Evolutionary conservation across 2,797 vertebrate species (phyloP).

Genomic region (Rousettus madagascariensis): DNA sequence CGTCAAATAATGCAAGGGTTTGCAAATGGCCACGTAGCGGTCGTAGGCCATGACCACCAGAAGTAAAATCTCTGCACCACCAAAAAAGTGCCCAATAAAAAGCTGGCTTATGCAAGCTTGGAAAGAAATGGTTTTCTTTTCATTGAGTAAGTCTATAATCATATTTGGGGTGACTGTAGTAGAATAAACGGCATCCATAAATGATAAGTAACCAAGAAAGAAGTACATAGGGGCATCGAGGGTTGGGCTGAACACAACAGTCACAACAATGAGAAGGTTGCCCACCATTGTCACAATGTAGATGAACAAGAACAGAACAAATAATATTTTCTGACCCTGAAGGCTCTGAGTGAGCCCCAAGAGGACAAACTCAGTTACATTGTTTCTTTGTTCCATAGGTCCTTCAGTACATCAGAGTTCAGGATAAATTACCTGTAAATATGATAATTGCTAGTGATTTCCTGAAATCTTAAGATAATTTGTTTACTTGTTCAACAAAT

Average conservation of each 20-base stretch:
- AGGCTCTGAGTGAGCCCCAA: conserved; percentile 59
- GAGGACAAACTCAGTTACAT: conserved; percentile 70
- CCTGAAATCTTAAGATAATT: neutral
- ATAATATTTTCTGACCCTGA: conserved; percentile 54
- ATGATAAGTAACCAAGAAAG: conserved; percentile 72
- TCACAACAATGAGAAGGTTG: conserved; percentile 62
- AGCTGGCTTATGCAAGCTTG: conserved; percentile 58
- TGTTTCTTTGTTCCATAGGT: conserved; percentile 51
- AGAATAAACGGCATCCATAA: conserved; percentile 66
- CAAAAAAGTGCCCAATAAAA: conserved; percentile 60
- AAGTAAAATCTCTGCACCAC: conserved; percentile 60
- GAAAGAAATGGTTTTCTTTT: conserved; percentile 67
- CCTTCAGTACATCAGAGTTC: neutral
- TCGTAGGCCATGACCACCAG: conserved; percentile 52
- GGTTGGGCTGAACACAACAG: conserved; percentile 4
- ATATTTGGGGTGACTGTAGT: conserved; percentile 58
- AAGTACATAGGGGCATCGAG: conserved; percentile 73
- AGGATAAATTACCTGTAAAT: conserved; percentile 18
- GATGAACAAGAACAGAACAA: conserved; percentile 56
- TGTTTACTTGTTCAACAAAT: neutral
- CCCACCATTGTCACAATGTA: conserved; percentile 62
- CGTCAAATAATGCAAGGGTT: conserved; percentile 9
- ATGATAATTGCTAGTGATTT: neutral
- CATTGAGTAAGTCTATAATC: conserved; percentile 56
- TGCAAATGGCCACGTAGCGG: neutral